Percentiles rank a stretch among this genome's conserved stretches.
phyloP scores from a whole-genome alignment of 1,140 invertebrate species.

The Hypothenemus hampei region DNA sequence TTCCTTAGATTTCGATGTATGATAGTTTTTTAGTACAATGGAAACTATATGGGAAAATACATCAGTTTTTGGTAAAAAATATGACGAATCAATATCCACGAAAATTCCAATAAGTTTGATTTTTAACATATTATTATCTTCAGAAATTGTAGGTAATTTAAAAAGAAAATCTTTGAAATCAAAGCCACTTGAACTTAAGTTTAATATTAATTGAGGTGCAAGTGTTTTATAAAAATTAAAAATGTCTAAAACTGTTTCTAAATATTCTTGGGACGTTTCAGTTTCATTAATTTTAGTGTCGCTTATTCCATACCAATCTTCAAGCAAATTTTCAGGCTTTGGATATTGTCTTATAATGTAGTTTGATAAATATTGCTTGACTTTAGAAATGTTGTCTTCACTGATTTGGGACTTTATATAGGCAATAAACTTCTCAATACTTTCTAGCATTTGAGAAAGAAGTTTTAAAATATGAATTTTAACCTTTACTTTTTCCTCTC shows the following conservation, averaged over 20 bases:
- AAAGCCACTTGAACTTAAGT: conserved; percentile 38
- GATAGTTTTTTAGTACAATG: conserved; percentile 55
- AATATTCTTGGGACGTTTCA: conserved; percentile 38
- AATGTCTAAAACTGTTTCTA: conserved; percentile 52
- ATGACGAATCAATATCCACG: conserved; percentile 52
- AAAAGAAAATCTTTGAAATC: conserved; percentile 49
- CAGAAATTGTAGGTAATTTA: conserved; percentile 40
- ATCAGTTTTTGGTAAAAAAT: conserved; percentile 52
- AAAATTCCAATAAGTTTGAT: conserved; percentile 62
- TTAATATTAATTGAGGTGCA: conserved; percentile 52
- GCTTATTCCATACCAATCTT: conserved; percentile 43
- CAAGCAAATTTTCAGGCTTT: conserved; percentile 47
- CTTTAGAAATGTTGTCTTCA: conserved; percentile 38
- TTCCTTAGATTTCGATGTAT: conserved; percentile 46
- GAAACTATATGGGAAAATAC: conserved; percentile 55
- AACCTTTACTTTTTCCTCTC: conserved; percentile 45
- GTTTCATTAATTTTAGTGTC: not conserved
- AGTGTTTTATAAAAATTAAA: conserved; percentile 52
- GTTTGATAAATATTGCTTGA: conserved; percentile 47
- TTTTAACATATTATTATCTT: conserved; percentile 51
- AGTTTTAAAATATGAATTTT: conserved; percentile 48
- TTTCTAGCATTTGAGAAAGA: conserved; percentile 48
- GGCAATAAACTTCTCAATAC: conserved; percentile 46
- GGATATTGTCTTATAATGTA: conserved; percentile 53
- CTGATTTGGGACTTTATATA: conserved; percentile 37